phyloP scores from a whole-genome alignment of 2,797 vertebrate genomes.

The Gambelia wislizenii region DNA sequence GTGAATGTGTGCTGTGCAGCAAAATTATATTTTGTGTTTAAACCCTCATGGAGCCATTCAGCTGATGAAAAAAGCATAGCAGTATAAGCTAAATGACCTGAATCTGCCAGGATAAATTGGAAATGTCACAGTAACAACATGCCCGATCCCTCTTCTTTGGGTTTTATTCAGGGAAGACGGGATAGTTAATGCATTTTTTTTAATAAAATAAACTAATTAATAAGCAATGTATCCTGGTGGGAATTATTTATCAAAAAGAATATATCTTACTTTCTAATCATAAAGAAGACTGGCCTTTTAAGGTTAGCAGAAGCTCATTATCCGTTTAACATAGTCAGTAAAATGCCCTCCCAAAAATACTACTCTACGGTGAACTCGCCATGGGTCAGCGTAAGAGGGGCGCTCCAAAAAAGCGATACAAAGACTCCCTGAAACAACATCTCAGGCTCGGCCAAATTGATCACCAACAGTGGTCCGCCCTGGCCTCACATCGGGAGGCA shows the following conservation, averaged over 20 bases:
- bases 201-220: neutral
- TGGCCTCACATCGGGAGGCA: too few species aligned
- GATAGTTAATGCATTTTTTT: conserved; percentile 7
- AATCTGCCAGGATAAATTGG: conserved; percentile 42
- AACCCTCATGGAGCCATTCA: conserved; percentile 16
- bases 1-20: neutral
- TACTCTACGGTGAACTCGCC: too few species aligned
- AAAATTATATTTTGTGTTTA: conserved; percentile 35
- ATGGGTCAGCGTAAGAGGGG: too few species aligned
- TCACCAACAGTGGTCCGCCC: too few species aligned
- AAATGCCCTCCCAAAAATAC: too few species aligned
- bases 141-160: neutral
- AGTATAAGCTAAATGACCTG: conserved; percentile 20
- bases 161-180: neutral
- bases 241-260: conserved; percentile 11
- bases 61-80: conserved; percentile 20
- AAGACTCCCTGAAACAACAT: too few species aligned
- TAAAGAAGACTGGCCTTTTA: conserved; percentile 12
- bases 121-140: conserved; percentile 16
- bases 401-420: too few species aligned
- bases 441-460: too few species aligned
- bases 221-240: neutral
- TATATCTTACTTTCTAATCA: conserved; percentile 15
- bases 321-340: neutral
- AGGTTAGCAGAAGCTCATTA: neutral